Base-by-base conservation (phyloP, 2,888 invertebrate species). In the Nowickia ferox region DNA sequence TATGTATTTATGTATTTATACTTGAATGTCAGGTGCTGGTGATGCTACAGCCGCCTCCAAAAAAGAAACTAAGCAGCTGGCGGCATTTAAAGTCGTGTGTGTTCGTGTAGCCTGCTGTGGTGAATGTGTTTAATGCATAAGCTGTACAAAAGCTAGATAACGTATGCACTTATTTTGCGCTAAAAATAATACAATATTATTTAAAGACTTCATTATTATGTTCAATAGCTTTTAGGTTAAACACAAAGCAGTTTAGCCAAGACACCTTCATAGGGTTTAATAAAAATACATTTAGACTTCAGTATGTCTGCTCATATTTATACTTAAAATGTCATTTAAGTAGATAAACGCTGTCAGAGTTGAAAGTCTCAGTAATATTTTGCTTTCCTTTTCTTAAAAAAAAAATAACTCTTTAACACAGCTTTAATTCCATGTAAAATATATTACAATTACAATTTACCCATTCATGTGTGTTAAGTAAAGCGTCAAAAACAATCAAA, bases 321-420 rank as follows among this genome's bases (percentile, higher is more conserved):
- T 30, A 30, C 30, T 6, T 59, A 71, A 55, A 84, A 75, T 84
- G 59, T 72, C 84, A 80, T 76, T 66, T 77, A 66, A 77, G 61
- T 75, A 46, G 61, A 42, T 59, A 72, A 76, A 77, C 72, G 72
- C 72, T 74, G 69, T 38, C 72, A 72, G 65, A 76, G 66, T 72
- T 61, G 76, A 72, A 15, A 40, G 53, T 61, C 11, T 74, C 46
- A 46, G 61, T 76, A 77, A 72, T 55, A 44, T 48, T 38, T 59
- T 72, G 5, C 6, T 77, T 75, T 11, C 38, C 13, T 69, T 38
- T 61, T 61, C 53, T 55, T 30, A 77, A 74, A n/a, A n/a, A n/a
- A n/a, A n/a, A n/a, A n/a, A n/a, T n/a, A n/a, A 55, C 11, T 82
- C 74, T 78, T 69, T 82, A 78, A 65, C 77, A 78, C 85, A 46